Percentiles rank a stretch among this genome's conserved stretches.
Conservation (phyloP, 2,113 vertebrate genomes). For the Ameiurus melas region DNA sequence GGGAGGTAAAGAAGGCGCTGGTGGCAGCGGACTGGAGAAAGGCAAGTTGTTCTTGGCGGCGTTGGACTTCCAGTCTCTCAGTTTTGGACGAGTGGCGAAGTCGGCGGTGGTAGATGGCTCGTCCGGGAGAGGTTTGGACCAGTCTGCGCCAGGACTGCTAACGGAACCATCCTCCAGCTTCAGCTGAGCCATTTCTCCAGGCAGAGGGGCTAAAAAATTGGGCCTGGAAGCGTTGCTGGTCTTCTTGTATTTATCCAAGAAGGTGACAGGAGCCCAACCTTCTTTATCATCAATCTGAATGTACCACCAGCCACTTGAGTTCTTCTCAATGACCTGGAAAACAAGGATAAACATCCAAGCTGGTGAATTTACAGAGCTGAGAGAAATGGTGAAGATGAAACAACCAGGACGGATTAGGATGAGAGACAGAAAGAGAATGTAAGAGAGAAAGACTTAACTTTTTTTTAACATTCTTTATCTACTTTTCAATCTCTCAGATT, state of each 20-base stretch:
- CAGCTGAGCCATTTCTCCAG: conserved; percentile 86
- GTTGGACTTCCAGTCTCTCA: conserved; percentile 85
- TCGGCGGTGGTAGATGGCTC: conserved; percentile 78
- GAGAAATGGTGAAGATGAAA: not conserved
- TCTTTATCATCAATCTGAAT: conserved; percentile 98
- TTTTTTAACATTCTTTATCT: no score
- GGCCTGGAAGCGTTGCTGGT: conserved; percentile 88
- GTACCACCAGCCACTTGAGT: conserved; percentile 97
- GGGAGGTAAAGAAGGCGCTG: conserved; percentile 70
- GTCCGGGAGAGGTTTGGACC: conserved; percentile 89
- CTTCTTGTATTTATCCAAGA: conserved; percentile 98
- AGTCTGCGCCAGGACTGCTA: conserved; percentile 57
- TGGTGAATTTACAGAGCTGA: not conserved
- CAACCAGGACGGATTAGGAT: not conserved
- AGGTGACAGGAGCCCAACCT: conserved; percentile 94
- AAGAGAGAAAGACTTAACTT: no score
- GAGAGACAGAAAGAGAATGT: not conserved
- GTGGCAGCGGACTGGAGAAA: conserved; percentile 65
- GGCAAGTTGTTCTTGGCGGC: conserved; percentile 63
- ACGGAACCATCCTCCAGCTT: conserved; percentile 67
- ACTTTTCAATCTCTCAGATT: no score
- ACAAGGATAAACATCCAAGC: not conserved
- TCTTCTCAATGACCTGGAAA: conserved; percentile 93
- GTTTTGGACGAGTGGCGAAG: conserved; percentile 72
- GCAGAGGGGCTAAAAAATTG: conserved; percentile 90